These are phyloP conservation scores for Leptinotarsa juncta DNA, from an alignment of 2,888 invertebrate species.

Conservation along the genomic window DNA sequence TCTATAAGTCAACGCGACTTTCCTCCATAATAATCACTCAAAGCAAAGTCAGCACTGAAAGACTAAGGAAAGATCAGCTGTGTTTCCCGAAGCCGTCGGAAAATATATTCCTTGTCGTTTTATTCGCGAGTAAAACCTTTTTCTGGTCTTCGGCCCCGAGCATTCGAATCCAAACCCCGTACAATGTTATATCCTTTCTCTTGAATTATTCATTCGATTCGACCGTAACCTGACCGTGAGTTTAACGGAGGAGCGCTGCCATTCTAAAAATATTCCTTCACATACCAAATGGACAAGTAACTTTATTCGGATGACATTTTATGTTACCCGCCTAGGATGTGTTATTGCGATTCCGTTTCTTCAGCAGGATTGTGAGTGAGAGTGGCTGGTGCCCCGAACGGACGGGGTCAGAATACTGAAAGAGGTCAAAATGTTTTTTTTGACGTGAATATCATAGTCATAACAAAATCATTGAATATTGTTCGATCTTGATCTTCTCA, in stretches of 20 bases:
- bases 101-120: constrained; percentile 31
- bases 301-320: constrained; percentile 53
- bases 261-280: constrained; percentile 55
- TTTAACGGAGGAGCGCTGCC: constrained; percentile 54
- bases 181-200: constrained; percentile 45
- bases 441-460: too few relatives aligned
- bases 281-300: constrained; percentile 50
- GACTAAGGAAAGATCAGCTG: constrained; percentile 26
- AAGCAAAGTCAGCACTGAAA: constrained; percentile 28
- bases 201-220: constrained; percentile 60
- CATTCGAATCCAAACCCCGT: constrained; percentile 30
- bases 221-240: constrained; percentile 58
- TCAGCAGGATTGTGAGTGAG: constrained; percentile 30
- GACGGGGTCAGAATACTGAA: background rate
- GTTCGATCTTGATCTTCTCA: too few relatives aligned
- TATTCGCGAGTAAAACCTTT: constrained; percentile 38
- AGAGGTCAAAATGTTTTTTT: background rate
- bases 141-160: constrained; percentile 37
- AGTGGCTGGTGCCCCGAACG: background rate
- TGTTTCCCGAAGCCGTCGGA: constrained; percentile 28
- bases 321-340: constrained; percentile 42
- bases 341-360: constrained; percentile 38
- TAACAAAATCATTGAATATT: too few relatives aligned
- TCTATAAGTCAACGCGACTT: background rate
- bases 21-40: constrained; percentile 25